Evolutionary conservation across 1,140 invertebrate species (phyloP), one percentile per base, ranked within the genome.

Genomic region (Augochlora pura): DNA sequence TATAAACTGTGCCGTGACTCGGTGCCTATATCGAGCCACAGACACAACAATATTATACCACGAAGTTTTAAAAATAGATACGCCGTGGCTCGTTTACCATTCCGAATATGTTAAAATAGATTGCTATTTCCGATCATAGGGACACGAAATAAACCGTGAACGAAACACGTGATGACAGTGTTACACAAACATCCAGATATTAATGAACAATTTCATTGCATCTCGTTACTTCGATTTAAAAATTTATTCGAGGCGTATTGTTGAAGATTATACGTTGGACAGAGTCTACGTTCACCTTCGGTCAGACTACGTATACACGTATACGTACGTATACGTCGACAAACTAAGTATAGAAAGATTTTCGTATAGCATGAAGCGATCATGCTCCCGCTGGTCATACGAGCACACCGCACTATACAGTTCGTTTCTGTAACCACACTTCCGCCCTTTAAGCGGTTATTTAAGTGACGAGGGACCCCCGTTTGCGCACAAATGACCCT

Each of bases 391-490:
- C 16, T 18, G 70, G 14, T 25, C 63, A 66, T 60, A 49, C n/a
- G 21, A n/a, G 23, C 16, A 39, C 21, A n/a, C n/a, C n/a, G n/a
- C 1, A 21, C 60, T 62, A 8, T n/a, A 66, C n/a, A 32, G 32
- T 66, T 74, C 12, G 62, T 65, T n/a, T 73, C 59, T 62, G 54
- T 66, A 79, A 73, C 77, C 54, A 60, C 59, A 62, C 63, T 79
- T 79, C 77, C 77, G 71, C 71, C 71, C 77, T 79, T 79, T 79
- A 79, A 79, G 65, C 42, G 32, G 25, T 54, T 60, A 62, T 69
- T 79, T 79, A 74, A 74, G 63, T 39, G 54, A 49, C 54, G 25
- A n/a, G 25, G 63, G 42, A n/a, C n/a, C 71, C 77, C 66, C 76
- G 63, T 66, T 57, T 18, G 39, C 42, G 63, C 42, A 52, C 39